Percentiles rank a stretch among this genome's conserved stretches.
phyloP scores from a whole-genome alignment of 2,113 vertebrate genomes.

The Erythrocercus mccallii region DNA sequence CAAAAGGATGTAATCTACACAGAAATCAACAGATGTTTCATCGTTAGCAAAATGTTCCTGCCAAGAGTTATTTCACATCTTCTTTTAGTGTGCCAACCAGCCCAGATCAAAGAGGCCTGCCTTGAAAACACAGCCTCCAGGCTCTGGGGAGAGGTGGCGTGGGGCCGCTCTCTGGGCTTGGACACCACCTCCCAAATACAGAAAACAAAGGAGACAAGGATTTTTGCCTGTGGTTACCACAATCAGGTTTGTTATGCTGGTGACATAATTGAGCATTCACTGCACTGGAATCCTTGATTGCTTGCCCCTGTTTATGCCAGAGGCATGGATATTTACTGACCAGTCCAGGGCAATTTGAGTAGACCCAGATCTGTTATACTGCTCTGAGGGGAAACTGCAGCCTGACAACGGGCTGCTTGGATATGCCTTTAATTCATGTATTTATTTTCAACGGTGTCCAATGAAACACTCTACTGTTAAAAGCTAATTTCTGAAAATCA shows the following conservation, averaged over 20 bases:
- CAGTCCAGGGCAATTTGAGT: not conserved
- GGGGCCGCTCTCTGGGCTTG: not conserved
- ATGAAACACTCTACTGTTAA: not conserved
- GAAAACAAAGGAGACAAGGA: not conserved
- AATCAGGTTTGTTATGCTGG: not conserved
- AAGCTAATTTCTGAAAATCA: not conserved
- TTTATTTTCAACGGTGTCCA: not conserved
- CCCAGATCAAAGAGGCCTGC: not conserved
- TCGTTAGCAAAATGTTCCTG: not conserved
- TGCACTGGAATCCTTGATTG: not conserved
- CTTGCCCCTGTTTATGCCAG: not conserved
- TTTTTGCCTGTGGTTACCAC: not conserved
- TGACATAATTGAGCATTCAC: not conserved
- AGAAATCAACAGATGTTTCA: not conserved
- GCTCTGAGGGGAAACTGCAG: not conserved
- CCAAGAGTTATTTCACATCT: not conserved
- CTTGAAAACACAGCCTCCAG: not conserved
- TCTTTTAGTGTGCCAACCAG: not conserved
- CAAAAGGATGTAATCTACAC: not conserved
- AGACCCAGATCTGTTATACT: not conserved
- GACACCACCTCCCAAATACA: not conserved
- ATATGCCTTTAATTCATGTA: not conserved
- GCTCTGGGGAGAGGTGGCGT: not conserved
- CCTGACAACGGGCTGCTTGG: not conserved
- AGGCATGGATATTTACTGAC: not conserved